Evolutionary conservation across 2,113 vertebrate genomes (phyloP).

Genomic region (Otus sunia): DNA sequence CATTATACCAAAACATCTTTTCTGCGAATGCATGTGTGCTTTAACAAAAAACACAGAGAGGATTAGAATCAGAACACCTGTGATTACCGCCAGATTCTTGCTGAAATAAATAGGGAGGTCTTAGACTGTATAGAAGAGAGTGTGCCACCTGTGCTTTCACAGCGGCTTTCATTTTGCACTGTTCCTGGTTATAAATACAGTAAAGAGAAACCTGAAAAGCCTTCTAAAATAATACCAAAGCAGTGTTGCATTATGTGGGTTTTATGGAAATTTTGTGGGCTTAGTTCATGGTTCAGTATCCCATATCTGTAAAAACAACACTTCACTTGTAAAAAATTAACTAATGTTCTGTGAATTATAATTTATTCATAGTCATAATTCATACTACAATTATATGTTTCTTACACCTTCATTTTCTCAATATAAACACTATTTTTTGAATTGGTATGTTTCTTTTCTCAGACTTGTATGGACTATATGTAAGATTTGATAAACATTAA

Average conservation of each 20-base stretch:
- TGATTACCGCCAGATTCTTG: neutral
- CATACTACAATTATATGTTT: neutral
- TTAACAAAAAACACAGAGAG: neutral
- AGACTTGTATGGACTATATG: neutral
- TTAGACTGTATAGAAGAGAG: neutral
- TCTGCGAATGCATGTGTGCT: neutral
- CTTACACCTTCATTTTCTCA: neutral
- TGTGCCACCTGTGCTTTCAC: neutral
- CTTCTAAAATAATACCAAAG: neutral
- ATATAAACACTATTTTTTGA: neutral
- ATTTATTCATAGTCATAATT: slow-evolving; percentile 16
- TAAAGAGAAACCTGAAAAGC: neutral
- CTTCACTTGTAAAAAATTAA: slow-evolving; percentile 19
- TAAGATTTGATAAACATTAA: slow-evolving; percentile 14
- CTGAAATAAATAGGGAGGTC: neutral
- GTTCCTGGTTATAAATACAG: neutral
- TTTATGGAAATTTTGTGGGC: slow-evolving; percentile 27
- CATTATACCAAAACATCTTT: neutral
- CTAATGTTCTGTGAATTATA: neutral
- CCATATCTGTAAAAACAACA: neutral
- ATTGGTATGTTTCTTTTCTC: neutral
- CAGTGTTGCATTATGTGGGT: neutral
- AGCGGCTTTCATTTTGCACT: neutral
- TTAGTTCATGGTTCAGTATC: neutral
- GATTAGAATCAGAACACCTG: neutral